Conservation (phyloP, 2,797 vertebrate genomes). For the Enteromius afrohamiltoni region DNA sequence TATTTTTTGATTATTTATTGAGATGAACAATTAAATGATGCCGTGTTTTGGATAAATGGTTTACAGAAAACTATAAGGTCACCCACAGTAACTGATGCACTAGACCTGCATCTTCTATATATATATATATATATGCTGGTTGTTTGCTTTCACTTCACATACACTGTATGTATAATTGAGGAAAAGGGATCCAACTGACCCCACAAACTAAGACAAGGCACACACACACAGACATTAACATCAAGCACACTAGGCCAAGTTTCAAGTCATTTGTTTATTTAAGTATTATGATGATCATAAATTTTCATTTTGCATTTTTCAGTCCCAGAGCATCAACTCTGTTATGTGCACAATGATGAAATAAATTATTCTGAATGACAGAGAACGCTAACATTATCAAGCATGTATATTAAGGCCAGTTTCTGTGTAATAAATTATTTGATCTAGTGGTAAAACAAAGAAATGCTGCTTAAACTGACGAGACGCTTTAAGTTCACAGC, state of each 20-base stretch:
- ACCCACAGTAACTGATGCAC: neutral
- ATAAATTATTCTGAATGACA: conserved; percentile 91
- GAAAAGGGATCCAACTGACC: neutral
- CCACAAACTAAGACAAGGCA: neutral
- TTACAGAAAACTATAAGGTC: neutral
- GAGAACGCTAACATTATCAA: conserved; percentile 86
- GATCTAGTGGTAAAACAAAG: conserved; percentile 74
- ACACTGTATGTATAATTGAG: neutral
- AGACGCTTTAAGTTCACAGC: conserved; percentile 60
- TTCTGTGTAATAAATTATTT: conserved; percentile 83
- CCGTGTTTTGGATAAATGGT: neutral
- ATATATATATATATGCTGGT: neutral
- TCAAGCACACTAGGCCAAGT: conserved; percentile 8
- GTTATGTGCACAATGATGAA: conserved; percentile 88
- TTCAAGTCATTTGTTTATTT: conserved; percentile 80
- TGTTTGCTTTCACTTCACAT: neutral
- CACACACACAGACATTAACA: neutral
- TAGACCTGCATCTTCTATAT: neutral
- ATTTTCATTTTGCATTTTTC: conserved; percentile 83
- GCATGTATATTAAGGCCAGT: conserved; percentile 91
- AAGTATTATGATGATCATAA: conserved; percentile 78
- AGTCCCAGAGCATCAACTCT: conserved; percentile 82
- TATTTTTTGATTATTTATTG: too few species aligned
- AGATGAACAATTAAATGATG: neutral
- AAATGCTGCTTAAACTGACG: conserved; percentile 52